Evolutionary conservation across 1,140 invertebrate species (phyloP).

Genomic region (Trichogramma pretiosum): DNA sequence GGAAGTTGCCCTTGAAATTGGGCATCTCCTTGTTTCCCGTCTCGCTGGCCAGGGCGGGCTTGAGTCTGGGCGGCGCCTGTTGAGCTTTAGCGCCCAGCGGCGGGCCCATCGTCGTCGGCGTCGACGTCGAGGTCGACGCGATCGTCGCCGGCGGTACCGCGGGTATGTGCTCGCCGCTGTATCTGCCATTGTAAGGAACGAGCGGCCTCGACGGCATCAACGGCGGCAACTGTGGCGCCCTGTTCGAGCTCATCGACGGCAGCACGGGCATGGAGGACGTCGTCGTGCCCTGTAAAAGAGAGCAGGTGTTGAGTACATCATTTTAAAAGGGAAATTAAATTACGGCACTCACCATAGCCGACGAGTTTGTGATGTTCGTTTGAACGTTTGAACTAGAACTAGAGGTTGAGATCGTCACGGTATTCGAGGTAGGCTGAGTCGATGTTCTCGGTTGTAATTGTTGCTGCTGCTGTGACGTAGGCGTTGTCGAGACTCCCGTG

Average conservation of each 20-base stretch:
- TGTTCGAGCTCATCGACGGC: conserved; percentile 24
- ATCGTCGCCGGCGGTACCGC: conserved; percentile 18
- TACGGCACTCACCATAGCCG: no score
- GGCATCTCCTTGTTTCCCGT: conserved; percentile 44
- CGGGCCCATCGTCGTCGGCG: conserved; percentile 23
- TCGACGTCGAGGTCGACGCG: conserved; percentile 14
- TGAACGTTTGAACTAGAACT: conserved; percentile 30
- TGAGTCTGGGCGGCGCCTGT: conserved; percentile 32
- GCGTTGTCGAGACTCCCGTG: conserved; percentile 19
- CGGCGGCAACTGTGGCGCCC: conserved; percentile 29
- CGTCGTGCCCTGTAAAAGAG: background rate
- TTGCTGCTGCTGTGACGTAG: conserved; percentile 20
- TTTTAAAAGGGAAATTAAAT: background rate
- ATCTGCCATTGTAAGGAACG: conserved; percentile 15
- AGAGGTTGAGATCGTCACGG: conserved; percentile 28
- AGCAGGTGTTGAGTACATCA: background rate
- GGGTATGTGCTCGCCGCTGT: conserved; percentile 20
- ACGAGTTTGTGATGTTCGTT: conserved; percentile 22
- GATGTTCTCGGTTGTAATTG: conserved; percentile 32
- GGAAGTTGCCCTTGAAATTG: conserved; percentile 40
- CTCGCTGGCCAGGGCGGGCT: conserved; percentile 32
- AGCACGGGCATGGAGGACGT: conserved; percentile 25
- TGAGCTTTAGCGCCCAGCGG: conserved; percentile 21
- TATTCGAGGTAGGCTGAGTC: conserved; percentile 27
- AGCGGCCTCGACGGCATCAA: conserved; percentile 26